phyloP scores from a whole-genome alignment of 2,888 invertebrate species.

The Nezara viridula region DNA sequence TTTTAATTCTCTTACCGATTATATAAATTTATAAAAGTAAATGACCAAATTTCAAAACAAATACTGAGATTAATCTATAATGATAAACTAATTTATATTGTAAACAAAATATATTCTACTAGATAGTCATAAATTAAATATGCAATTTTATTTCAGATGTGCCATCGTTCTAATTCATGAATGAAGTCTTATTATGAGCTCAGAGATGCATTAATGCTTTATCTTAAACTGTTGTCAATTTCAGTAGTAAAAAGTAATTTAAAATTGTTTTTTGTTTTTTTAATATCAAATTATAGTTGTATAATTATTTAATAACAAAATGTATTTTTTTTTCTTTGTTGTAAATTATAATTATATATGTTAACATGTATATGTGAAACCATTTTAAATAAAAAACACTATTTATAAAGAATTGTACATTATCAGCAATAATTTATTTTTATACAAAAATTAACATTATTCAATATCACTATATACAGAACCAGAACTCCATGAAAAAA shows the following conservation, averaged over 20 bases:
- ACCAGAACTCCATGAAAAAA: background rate
- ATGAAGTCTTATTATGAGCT: background rate
- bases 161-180: background rate
- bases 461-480: background rate
- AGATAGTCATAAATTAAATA: background rate
- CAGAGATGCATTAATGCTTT: background rate
- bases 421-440: constrained; percentile 3
- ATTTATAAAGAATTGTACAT: background rate
- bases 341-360: too few relatives aligned
- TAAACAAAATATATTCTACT: too few relatives aligned
- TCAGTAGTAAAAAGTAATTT: background rate
- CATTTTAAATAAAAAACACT: too few relatives aligned
- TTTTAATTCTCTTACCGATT: too few relatives aligned
- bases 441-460: background rate
- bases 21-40: too few relatives aligned
- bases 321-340: background rate
- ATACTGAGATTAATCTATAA: too few relatives aligned
- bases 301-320: background rate
- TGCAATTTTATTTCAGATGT: background rate
- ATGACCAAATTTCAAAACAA: too few relatives aligned
- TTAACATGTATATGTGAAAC: background rate
- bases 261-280: background rate
- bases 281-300: background rate
- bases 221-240: background rate
- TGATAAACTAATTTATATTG: too few relatives aligned